Evolutionary conservation across 1,140 invertebrate genomes (phyloP), one percentile per base, ranked within the genome.

Genomic region (Latrodectus geometricus): DNA sequence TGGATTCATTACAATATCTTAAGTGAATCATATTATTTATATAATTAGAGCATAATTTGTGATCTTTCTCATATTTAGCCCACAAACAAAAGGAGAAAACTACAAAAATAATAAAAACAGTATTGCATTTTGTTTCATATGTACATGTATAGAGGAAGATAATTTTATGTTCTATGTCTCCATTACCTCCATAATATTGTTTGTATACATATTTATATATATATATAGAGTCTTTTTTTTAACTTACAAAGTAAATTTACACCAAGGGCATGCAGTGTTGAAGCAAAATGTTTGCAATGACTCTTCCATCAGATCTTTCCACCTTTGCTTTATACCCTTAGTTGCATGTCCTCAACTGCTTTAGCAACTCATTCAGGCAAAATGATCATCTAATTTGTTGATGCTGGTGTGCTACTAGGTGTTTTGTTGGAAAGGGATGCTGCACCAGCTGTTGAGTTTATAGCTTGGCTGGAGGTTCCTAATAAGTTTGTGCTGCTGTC

Each of bases 221-320:
- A n/a, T 75, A 54, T 75, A 69, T 69, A 69, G 11, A 7, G 1
- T 14, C 21, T 76, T 14, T 76, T 76, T 81, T 20, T 70, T 86
- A 86, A 86, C 77, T 86, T 86, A 86, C 83, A 78, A 77, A 77
- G 74, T 86, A 86, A 86, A 86, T 78, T 35, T 86, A 86, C 83
- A 86, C 48, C 83, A 86, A 86, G 83, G 83, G 75, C 83, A 86
- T 86, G 83, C 83, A 86, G 74, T 86, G 75, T 86, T 73, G 76
- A 86, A 73, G 73, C 76, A 86, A 86, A 77, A 78, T 77, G 75
- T 86, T 74, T 86, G 83, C 83, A 72, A 84, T 70, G 48, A 74
- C 65, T 54, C 68, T 70, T 56, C 68, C 21, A 20, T 52, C 23
- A 78, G 21, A n/a, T 20, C 20, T 61, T 35, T 61, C 66, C 23